Evolutionary conservation across 1,140 invertebrate genomes (phyloP).

Genomic region (Pararge aegeria): DNA sequence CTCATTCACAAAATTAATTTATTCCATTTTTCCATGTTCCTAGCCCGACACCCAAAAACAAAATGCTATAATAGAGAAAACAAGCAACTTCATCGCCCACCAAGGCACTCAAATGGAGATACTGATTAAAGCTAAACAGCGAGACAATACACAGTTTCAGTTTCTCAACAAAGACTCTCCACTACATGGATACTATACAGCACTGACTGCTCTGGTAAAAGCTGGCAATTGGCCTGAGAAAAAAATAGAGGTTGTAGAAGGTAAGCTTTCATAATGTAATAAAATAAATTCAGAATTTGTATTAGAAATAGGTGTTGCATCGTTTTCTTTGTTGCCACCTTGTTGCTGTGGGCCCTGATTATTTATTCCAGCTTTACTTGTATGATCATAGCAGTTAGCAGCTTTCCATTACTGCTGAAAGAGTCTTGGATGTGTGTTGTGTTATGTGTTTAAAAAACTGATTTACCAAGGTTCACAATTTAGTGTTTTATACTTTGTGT

Average conservation of each 20-base stretch:
- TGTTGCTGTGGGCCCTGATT: too few relatives aligned
- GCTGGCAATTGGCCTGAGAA: conserved; percentile 83
- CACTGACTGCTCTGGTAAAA: conserved; percentile 90
- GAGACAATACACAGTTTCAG: conserved; percentile 94
- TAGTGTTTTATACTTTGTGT: too few relatives aligned
- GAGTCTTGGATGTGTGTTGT: too few relatives aligned
- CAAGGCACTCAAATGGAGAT: conserved; percentile 99
- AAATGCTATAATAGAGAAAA: conserved; percentile 97
- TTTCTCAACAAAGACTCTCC: conserved; percentile 93
- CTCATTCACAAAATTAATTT: conserved; percentile 6
- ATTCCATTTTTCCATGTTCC: conserved; percentile 5
- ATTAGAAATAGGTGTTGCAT: too few relatives aligned
- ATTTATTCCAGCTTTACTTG: too few relatives aligned
- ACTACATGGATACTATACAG: conserved; percentile 95
- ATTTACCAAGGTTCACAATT: too few relatives aligned
- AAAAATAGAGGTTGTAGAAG: conserved; percentile 76
- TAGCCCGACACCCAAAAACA: conserved; percentile 96
- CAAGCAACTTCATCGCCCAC: conserved; percentile 94
- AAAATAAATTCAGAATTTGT: too few relatives aligned
- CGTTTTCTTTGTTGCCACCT: too few relatives aligned
- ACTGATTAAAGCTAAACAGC: conserved; percentile 97
- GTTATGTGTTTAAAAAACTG: too few relatives aligned
- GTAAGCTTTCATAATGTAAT: too few relatives aligned
- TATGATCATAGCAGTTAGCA: too few relatives aligned
- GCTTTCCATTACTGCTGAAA: too few relatives aligned